Evolutionary conservation across 2,113 vertebrate genomes (phyloP), one percentile per base, ranked within the genome.

Genomic region (Trogon surrucura): DNA sequence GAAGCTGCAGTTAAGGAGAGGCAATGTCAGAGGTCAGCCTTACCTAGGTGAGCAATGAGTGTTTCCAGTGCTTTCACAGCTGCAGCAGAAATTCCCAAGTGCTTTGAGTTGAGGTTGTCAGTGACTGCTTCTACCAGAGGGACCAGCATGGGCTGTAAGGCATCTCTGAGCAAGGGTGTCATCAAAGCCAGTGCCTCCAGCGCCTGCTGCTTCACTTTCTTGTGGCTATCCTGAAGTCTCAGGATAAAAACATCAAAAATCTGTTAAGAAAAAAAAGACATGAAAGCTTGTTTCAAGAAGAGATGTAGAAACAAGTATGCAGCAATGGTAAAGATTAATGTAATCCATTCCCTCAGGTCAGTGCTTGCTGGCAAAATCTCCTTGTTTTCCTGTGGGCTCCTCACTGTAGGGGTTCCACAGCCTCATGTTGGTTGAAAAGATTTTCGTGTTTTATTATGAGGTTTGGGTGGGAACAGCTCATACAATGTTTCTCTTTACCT

Each of bases 51-150:
- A 58, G 77, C 62, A 12, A 97, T 65, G 84, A 95, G 95, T 1
- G 58, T 90, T 34, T 98, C 97, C 82, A 98, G 75, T 0, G 29
- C 97, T 0, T 80, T 77, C 18, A 41, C 27, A 1, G 98, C 95
- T 7, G 98, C 96, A 0, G 69, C 10, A 9, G 96, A 94, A 72
- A 98, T 97, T 60, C 95, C 91, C 0, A 10, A 0, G 45, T 96
- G 86, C 93, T 98, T 98, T 44, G 97, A 98, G 93, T 98, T 98
- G 53, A 98, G 92, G 70, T 97, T 98, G 65, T 98, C 96, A 8
- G 91, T 95, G 11, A 97, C 75, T 10, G 92, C 94, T 5, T 44
- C 19, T 51, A 96, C 82, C 53, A 97, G 3, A n/a, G 88, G 45
- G 27, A 94, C 45, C 62, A 98, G 61, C 64, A 97, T 82, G 13